Evolutionary conservation across 2,113 vertebrate genomes (phyloP).

Genomic region (Centropus bengalensis): DNA sequence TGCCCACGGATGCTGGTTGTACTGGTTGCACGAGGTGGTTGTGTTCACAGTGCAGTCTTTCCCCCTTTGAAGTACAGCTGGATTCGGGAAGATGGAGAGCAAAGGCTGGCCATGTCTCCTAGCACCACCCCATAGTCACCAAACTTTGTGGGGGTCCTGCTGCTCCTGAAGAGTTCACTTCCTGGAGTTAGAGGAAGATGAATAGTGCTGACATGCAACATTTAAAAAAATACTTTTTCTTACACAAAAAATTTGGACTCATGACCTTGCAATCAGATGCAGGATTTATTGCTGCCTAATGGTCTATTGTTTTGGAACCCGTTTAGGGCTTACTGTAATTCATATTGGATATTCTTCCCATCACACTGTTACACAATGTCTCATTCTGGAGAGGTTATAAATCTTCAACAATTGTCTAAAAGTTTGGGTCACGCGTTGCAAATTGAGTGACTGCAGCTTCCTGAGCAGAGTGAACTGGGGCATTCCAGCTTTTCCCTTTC

Average conservation of each 20-base stretch:
- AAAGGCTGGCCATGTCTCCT: not conserved
- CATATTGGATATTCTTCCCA: not conserved
- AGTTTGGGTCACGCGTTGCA: accelerated
- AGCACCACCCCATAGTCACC: not conserved
- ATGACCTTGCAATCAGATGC: not conserved
- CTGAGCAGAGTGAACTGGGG: not conserved
- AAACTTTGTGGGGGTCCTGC: not conserved
- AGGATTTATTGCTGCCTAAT: not conserved
- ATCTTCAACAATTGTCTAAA: not conserved
- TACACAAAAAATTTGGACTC: not conserved
- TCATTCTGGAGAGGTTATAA: not conserved
- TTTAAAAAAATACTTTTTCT: not conserved
- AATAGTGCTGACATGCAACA: not conserved
- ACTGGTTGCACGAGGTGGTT: accelerated
- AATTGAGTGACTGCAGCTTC: not conserved
- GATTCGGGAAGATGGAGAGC: not conserved
- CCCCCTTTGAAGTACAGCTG: not conserved
- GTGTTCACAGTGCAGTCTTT: accelerated
- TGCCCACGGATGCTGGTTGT: not conserved
- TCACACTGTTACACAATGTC: not conserved
- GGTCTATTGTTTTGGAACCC: not conserved
- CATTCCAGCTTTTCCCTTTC: not conserved
- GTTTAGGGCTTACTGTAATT: not conserved
- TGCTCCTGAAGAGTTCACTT: not conserved
- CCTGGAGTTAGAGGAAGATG: not conserved